Percentiles rank a stretch among this genome's conserved stretches.
These are phyloP conservation scores for Romanogobio albipinnatus DNA, from an alignment of 2,113 vertebrate genomes.

Conservation along the genomic window DNA sequence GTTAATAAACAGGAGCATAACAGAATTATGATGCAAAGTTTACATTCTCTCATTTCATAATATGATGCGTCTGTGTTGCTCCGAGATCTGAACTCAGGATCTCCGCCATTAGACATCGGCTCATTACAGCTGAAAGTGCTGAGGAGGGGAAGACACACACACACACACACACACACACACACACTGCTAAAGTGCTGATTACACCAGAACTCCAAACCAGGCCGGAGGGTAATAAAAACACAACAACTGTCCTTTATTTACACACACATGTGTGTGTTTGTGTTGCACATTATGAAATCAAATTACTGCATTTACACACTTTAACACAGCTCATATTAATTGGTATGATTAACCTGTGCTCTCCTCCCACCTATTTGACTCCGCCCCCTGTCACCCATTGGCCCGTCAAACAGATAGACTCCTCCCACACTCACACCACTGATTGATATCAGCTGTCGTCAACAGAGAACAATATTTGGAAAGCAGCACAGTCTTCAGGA, in stretches of 20 bases:
- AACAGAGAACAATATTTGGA: background rate
- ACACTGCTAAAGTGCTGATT: constrained; percentile 12
- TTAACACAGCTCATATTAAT: too few species aligned
- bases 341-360: too few species aligned
- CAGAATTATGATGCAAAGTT: too few species aligned
- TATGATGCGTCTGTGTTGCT: background rate
- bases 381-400: background rate
- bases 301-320: background rate
- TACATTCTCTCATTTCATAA: background rate
- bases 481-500: constrained; percentile 6
- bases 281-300: background rate
- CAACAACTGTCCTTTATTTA: background rate
- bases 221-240: background rate
- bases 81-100: background rate
- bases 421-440: background rate
- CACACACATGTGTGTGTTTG: background rate
- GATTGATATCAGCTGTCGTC: background rate
- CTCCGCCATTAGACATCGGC: constrained; percentile 23
- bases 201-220: background rate
- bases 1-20: too few species aligned
- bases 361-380: background rate
- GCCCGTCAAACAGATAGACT: background rate
- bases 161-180: background rate
- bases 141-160: background rate
- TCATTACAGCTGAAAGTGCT: constrained; percentile 35